Conservation (phyloP, 2,888 invertebrate species). For the Spisula solida region DNA sequence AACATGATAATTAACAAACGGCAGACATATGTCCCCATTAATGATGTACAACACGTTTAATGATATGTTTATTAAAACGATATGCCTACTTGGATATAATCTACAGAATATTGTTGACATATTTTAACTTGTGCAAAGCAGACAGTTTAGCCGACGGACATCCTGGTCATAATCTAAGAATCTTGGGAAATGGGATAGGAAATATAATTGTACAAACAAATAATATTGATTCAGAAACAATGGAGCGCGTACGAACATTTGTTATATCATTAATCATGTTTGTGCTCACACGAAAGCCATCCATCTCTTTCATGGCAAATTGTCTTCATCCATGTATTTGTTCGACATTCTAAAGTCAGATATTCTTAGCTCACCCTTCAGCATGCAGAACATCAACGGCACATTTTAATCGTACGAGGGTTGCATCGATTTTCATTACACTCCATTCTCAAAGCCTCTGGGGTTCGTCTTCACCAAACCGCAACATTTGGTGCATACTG, state of each 20-base stretch:
- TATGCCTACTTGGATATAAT: no score
- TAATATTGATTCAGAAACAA: slow-evolving; percentile 10
- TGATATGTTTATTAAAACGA: no score
- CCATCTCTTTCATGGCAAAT: slow-evolving; percentile 3
- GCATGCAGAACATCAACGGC: background rate
- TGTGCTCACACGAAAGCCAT: slow-evolving; percentile 3
- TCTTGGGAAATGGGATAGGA: background rate
- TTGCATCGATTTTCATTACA: slow-evolving; percentile 1
- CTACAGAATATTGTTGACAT: no score
- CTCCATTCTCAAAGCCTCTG: slow-evolving; percentile 16
- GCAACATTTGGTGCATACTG: background rate
- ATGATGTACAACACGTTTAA: no score
- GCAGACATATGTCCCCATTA: no score
- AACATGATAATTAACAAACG: no score
- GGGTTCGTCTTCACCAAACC: background rate
- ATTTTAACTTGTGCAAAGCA: background rate
- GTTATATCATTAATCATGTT: slow-evolving; percentile 14
- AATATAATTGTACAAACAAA: slow-evolving; percentile 13
- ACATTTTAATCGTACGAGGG: slow-evolving; percentile 3
- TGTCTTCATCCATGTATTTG: background rate
- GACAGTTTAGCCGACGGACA: background rate
- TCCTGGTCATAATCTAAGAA: background rate
- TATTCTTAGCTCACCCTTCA: slow-evolving; percentile 3
- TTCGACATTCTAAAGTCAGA: background rate
- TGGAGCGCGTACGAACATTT: slow-evolving; percentile 8